These are phyloP conservation scores for Eulemur albifrons DNA, from an alignment of 2,797 vertebrate species.

Conservation along the genomic window DNA sequence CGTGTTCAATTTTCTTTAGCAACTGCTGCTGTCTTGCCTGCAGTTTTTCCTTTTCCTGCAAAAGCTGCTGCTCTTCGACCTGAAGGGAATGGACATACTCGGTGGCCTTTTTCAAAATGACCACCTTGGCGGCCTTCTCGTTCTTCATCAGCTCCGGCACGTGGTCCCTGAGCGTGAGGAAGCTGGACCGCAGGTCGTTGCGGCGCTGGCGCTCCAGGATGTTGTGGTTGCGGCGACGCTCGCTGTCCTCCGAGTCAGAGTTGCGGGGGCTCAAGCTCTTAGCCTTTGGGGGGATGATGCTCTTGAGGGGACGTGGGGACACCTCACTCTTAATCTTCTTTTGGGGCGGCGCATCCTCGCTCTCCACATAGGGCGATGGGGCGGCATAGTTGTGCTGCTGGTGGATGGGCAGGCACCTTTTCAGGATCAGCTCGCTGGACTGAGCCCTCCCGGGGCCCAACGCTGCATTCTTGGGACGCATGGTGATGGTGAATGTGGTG, in stretches of 20 bases:
- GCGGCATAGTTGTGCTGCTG: constrained; percentile 99
- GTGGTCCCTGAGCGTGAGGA: constrained; percentile 96
- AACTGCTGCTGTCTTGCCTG: constrained; percentile 93
- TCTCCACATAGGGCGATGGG: constrained; percentile 93
- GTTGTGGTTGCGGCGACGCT: constrained; percentile 97
- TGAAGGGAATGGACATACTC: constrained; percentile 95
- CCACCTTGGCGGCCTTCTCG: constrained; percentile 98
- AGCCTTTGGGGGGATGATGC: constrained; percentile 80
- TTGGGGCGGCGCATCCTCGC: constrained; percentile 90
- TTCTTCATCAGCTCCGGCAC: constrained; percentile 97
- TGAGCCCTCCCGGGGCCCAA: constrained; percentile 81
- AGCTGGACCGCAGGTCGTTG: constrained; percentile 97
- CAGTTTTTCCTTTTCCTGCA: constrained; percentile 94
- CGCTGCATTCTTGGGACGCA: constrained; percentile 86
- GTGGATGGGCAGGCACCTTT: constrained; percentile 93
- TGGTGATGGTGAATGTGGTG: constrained; percentile 90
- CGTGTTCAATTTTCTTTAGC: constrained; percentile 92
- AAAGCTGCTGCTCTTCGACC: constrained; percentile 90
- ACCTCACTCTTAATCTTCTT: constrained; percentile 91
- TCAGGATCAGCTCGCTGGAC: constrained; percentile 92
- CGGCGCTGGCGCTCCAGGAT: constrained; percentile 97
- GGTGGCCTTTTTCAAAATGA: constrained; percentile 98
- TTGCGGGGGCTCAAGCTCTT: constrained; percentile 89
- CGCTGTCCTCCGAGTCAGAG: constrained; percentile 98
- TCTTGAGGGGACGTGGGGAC: constrained; percentile 84